Conservation (phyloP, 2,888 invertebrate genomes). For the Trisateles emortualis region DNA sequence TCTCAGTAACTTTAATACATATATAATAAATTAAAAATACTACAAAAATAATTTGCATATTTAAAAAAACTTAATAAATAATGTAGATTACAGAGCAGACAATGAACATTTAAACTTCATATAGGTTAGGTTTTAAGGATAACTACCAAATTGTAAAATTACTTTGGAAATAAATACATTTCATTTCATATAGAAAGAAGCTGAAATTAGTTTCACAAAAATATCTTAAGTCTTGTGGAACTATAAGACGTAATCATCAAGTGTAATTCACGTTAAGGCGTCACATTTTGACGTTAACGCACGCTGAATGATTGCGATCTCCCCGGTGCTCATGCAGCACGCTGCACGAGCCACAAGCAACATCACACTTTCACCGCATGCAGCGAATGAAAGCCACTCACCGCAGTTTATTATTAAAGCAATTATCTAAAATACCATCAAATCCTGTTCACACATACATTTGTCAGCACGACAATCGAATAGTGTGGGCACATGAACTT, state of each 20-base stretch:
- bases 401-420: slow-evolving; percentile 35
- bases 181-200: no score
- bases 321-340: slow-evolving; percentile 29
- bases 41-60: no score
- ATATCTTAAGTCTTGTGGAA: not conserved
- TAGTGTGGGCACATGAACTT: slow-evolving; percentile 1
- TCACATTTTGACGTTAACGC: slow-evolving; percentile 19
- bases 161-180: no score
- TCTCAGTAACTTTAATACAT: no score
- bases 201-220: slow-evolving; percentile 2
- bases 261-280: slow-evolving; percentile 12
- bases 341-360: slow-evolving; percentile 38
- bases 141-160: no score
- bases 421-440: slow-evolving; percentile 46
- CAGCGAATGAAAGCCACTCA: slow-evolving; percentile 48
- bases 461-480: slow-evolving; percentile 17
- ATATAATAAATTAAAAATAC: no score
- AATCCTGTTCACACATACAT: slow-evolving; percentile 32
- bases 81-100: no score
- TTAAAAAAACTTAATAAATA: no score
- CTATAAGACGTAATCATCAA: not conserved
- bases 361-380: slow-evolving; percentile 58
- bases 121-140: no score
- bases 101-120: no score
- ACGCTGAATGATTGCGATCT: slow-evolving; percentile 50